A percentile compares a stretch with the other conserved stretches of the same genome.
These are phyloP conservation scores for Sacculina carcini DNA, from an alignment of 2,888 invertebrate genomes.

Conservation along the genomic window DNA sequence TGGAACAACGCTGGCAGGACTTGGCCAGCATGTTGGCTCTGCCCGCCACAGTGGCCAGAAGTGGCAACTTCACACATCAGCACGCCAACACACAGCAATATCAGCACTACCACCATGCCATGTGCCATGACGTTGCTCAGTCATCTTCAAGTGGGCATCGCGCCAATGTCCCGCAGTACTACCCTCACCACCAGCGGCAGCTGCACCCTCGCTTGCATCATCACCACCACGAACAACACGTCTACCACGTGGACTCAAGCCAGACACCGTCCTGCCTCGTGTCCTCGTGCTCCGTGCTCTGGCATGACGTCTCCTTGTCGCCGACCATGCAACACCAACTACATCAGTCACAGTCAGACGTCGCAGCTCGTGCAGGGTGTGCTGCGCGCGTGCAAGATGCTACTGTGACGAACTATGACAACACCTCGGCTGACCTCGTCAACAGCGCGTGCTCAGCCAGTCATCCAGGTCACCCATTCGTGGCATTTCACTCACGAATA, in stretches of 20 bases:
- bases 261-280: slow-evolving; percentile 8
- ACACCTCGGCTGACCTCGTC: background rate
- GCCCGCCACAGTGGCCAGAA: slow-evolving; percentile 21
- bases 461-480: slow-evolving; percentile 69
- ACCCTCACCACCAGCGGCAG: background rate
- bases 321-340: slow-evolving; percentile 23
- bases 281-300: slow-evolving; percentile 24
- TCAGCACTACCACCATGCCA: slow-evolving; percentile 9
- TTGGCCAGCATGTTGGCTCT: slow-evolving; percentile 56
- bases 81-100: slow-evolving; percentile 12
- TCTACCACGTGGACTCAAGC: slow-evolving; percentile 8
- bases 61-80: slow-evolving; percentile 17
- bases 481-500: slow-evolving; percentile 75
- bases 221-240: slow-evolving; percentile 18
- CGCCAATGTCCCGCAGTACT: slow-evolving; percentile 21
- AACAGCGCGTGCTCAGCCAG: slow-evolving; percentile 44
- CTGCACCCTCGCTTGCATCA: slow-evolving; percentile 21
- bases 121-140: no score
- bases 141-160: no score
- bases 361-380: no score
- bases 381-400: no score
- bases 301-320: slow-evolving; percentile 37
- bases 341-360: no score
- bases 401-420: no score
- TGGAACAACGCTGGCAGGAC: slow-evolving; percentile 25